These are phyloP conservation scores for Drosophila limbata DNA, from an alignment of 2,888 invertebrate species.

Conservation along the genomic window DNA sequence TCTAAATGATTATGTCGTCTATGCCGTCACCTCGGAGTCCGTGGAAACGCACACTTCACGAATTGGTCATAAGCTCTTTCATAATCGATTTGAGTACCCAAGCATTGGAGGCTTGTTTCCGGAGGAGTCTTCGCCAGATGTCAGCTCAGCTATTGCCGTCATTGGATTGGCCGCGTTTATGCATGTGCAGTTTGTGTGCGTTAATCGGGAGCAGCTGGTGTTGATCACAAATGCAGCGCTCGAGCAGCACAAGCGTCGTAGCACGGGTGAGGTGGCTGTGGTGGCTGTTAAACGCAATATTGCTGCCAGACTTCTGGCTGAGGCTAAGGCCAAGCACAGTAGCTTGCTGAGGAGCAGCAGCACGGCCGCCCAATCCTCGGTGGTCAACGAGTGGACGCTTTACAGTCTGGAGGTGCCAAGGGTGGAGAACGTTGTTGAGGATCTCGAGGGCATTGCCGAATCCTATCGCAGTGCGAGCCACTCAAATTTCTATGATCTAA, in stretches of 20 bases:
- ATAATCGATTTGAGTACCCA: slow-evolving; percentile 85
- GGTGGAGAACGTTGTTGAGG: slow-evolving; percentile 88
- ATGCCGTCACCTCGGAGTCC: slow-evolving; percentile 91
- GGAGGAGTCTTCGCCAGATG: slow-evolving; percentile 84
- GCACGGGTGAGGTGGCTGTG: slow-evolving; percentile 57
- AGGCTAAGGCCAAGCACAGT: slow-evolving; percentile 83
- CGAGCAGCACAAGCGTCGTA: slow-evolving; percentile 59
- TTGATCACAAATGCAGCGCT: slow-evolving; percentile 81
- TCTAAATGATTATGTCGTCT: slow-evolving; percentile 89
- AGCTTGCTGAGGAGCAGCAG: slow-evolving; percentile 71
- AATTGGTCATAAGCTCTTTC: slow-evolving; percentile 88
- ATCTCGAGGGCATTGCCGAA: slow-evolving; percentile 89
- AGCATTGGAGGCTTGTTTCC: slow-evolving; percentile 82
- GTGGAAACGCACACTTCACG: slow-evolving; percentile 91
- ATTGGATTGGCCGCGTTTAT: slow-evolving; percentile 83
- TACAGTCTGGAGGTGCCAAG: slow-evolving; percentile 89
- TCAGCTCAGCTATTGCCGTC: slow-evolving; percentile 83
- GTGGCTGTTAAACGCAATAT: slow-evolving; percentile 76
- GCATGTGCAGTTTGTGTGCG: slow-evolving; percentile 83
- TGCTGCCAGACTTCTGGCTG: slow-evolving; percentile 79
- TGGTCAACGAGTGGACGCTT: slow-evolving; percentile 88
- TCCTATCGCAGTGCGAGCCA: slow-evolving; percentile 88
- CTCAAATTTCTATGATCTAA: slow-evolving; percentile 89
- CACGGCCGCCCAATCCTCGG: slow-evolving; percentile 57
- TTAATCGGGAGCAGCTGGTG: slow-evolving; percentile 82